Percentiles rank a stretch among this genome's conserved stretches.
Evolutionary conservation across 2,113 vertebrate species (phyloP).

Genomic region (Pandion haliaetus): DNA sequence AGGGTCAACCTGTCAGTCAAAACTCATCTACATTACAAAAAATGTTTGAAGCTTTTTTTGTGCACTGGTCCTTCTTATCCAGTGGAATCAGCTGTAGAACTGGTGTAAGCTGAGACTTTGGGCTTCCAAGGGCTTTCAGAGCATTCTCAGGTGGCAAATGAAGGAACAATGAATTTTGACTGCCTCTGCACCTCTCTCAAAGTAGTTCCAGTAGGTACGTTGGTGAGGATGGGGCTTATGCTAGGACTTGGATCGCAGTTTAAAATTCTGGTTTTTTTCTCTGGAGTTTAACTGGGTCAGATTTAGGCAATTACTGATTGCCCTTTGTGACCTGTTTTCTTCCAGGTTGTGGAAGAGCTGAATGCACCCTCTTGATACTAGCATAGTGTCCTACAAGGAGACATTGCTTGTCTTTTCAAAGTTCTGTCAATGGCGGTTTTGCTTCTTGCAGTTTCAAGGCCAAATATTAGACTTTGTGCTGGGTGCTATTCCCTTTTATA

Average conservation of each 20-base stretch:
- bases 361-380: not conserved
- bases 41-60: not conserved
- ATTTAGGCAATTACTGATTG: not conserved
- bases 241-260: not conserved
- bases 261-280: not conserved
- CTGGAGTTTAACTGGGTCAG: not conserved
- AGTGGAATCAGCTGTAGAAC: not conserved
- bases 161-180: not conserved
- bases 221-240: not conserved
- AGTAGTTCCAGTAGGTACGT: not conserved
- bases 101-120: not conserved
- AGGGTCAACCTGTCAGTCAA: constrained; percentile 32
- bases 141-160: not conserved
- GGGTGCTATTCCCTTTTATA: not conserved
- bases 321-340: not conserved
- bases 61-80: not conserved
- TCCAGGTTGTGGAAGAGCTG: not conserved
- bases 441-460: not conserved
- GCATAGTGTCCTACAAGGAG: not conserved
- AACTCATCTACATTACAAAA: constrained; percentile 30
- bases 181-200: not conserved
- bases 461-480: not conserved
- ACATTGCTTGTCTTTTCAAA: not conserved
- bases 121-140: not conserved
- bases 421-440: not conserved